Base-by-base conservation (phyloP, 2,888 invertebrate species). In the Anticlea derivata region DNA sequence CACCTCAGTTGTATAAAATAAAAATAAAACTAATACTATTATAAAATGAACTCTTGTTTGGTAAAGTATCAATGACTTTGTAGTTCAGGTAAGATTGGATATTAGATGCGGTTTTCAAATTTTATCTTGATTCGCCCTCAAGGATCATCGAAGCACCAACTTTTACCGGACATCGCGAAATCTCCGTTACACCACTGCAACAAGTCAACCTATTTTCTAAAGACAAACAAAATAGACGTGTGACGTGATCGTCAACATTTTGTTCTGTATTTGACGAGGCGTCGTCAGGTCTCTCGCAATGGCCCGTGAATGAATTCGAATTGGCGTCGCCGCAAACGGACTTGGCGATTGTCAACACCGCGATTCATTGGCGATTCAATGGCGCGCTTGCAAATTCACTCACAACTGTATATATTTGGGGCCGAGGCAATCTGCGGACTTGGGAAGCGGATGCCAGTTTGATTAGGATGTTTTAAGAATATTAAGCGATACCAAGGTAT, bases 311-410 rank as follows among this genome's bases (percentile, higher is more conserved):
- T 65, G 65, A 87, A 86, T 86, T 82, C 80, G 81, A 80, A 83
- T 83, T 84, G 83, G 77, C 80, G 75, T 77, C 82, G 79, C 75
- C 73, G 80, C 83, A 83, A 86, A 86, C 85, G 84, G 82, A 75
- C 75, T 68, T 71, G 80, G 77, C 79, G 81, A 86, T 83, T 86
- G 87, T 83, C 81, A 78, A 79, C 80, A 78, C 77, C 86, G 83
- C 86, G 80, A 78, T 77, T 72, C 73, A 80, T 83, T 83, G 82
- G 53, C 58, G 62, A 65, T 65, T 63, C 65, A 65, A 63, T 61
- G 62, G 49, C 54, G 58, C 60, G 61, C 61, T 53, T 65, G 70
- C 69, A 64, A 69, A 87, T 83, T 83, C 81, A 73, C 77, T 83
- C 82, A 73, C 77, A 73, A 76, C 76, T 76, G 78, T 62, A 63